Evolutionary conservation across 2,113 vertebrate genomes (phyloP).

Genomic region (Guaruba guarouba): DNA sequence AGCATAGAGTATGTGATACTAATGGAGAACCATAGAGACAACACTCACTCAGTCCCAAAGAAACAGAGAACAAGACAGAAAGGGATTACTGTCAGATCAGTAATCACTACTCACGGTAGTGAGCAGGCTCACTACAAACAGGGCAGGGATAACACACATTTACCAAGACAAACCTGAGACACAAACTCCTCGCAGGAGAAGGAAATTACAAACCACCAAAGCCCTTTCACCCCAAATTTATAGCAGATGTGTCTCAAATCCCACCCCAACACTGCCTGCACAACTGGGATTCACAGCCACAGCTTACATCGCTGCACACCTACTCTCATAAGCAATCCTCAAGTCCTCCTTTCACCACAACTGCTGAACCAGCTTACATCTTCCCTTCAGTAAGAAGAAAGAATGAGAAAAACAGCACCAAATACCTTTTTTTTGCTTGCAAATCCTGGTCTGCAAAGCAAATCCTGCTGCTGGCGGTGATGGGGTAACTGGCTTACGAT

Average conservation of each 20-base stretch:
- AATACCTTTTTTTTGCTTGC: neutral
- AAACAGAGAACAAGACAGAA: neutral
- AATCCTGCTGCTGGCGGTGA: neutral
- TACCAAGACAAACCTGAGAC: neutral
- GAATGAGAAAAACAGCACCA: neutral
- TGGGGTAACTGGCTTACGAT: rapidly evolving
- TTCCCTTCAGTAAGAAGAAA: neutral
- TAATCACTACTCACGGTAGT: neutral
- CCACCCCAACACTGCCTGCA: neutral
- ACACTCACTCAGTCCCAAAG: neutral
- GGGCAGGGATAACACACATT: neutral
- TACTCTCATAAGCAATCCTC: neutral
- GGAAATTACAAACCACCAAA: neutral
- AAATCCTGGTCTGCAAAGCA: neutral
- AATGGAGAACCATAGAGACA: neutral
- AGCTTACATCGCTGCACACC: neutral
- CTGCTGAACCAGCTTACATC: neutral
- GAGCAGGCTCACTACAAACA: neutral
- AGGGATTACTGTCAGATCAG: neutral
- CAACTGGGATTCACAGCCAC: neutral
- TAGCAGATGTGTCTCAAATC: neutral
- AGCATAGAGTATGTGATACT: neutral
- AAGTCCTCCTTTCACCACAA: neutral
- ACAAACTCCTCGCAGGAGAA: neutral
- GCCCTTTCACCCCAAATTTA: neutral